phyloP scores from a whole-genome alignment of 2,113 vertebrate genomes.

The Sceloporus undulatus region DNA sequence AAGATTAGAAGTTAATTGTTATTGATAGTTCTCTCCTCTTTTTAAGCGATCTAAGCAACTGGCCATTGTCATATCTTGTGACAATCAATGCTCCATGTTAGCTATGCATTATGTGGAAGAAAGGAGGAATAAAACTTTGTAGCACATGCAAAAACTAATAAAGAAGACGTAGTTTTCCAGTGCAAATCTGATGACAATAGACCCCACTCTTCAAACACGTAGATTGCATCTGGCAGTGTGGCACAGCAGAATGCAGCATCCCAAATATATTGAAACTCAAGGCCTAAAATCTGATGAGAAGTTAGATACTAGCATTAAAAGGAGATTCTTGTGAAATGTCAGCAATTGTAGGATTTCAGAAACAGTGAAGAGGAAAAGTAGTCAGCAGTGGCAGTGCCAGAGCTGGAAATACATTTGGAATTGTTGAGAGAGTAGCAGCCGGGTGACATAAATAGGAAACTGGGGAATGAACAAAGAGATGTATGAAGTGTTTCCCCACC shows the following conservation, averaged over 20 bases:
- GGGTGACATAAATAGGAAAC: conserved; percentile 8
- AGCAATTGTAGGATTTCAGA: conserved; percentile 1
- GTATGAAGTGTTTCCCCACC: background rate
- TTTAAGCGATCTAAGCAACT: background rate
- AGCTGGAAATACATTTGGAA: conserved; percentile 20
- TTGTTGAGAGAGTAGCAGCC: background rate
- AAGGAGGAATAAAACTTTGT: background rate
- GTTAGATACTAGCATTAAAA: background rate
- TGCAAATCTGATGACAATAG: background rate
- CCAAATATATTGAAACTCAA: background rate
- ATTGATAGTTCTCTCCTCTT: background rate
- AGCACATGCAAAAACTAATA: background rate
- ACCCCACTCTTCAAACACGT: background rate
- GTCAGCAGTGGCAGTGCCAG: background rate
- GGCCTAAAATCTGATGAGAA: background rate
- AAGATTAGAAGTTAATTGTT: background rate
- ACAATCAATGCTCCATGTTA: background rate
- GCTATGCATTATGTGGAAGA: background rate
- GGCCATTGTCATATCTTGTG: background rate
- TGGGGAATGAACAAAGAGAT: conserved; percentile 29
- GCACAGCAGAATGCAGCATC: background rate
- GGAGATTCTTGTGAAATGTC: background rate
- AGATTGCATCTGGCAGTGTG: background rate
- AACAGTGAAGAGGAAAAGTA: background rate
- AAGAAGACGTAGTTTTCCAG: background rate